phyloP scores from a whole-genome alignment of 2,888 invertebrate genomes.

The Alsophila aescularia region DNA sequence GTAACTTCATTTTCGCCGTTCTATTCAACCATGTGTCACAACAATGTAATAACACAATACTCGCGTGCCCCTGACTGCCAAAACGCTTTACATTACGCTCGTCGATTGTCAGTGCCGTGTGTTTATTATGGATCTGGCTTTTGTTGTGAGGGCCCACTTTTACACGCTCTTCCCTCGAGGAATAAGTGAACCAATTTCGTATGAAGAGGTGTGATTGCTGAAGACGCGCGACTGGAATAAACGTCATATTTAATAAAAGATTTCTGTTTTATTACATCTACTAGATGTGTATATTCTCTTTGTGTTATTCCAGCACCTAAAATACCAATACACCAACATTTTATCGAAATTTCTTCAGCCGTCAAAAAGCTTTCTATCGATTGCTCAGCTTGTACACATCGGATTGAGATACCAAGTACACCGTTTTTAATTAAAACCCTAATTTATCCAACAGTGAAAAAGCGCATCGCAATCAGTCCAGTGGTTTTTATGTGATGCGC shows the following conservation, averaged over 20 bases:
- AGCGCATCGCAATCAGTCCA: no score
- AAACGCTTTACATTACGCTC: constrained; percentile 33
- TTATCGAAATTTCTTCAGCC: no score
- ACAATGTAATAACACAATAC: constrained; percentile 29
- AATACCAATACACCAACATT: no score
- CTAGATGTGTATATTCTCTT: no score
- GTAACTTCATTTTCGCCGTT: neutral
- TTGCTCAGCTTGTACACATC: no score
- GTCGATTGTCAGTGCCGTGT: constrained; percentile 39
- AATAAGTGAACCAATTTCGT: constrained; percentile 27
- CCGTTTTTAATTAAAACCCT: no score
- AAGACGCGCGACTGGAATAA: constrained; percentile 1
- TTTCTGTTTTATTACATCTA: no score
- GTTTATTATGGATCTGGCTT: constrained; percentile 33
- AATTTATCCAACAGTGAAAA: no score
- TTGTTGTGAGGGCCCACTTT: constrained; percentile 17
- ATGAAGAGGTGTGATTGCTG: constrained; percentile 27
- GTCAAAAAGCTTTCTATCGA: no score
- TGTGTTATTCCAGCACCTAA: no score
- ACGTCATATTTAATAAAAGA: neutral
- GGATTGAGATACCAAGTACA: no score
- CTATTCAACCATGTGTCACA: constrained; percentile 27
- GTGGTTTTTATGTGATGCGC: no score
- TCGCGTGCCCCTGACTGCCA: constrained; percentile 23
- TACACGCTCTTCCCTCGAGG: constrained; percentile 20